Evolutionary conservation across 2,888 invertebrate genomes (phyloP), one percentile per base, ranked within the genome.

Genomic region (Meliscaeva auricollis): DNA sequence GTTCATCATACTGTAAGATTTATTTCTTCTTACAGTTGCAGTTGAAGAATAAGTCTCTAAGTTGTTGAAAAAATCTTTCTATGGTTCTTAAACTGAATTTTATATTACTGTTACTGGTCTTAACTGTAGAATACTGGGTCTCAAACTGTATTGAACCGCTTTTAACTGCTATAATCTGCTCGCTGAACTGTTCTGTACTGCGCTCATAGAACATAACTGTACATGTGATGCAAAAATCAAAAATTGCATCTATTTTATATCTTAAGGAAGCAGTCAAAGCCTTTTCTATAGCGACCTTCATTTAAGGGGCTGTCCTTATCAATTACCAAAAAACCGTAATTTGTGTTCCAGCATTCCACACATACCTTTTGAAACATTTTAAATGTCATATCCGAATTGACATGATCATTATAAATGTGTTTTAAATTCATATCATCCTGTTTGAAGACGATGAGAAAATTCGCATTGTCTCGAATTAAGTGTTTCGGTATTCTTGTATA

Each of bases 401-500:
- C 38, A 9, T 38, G 38, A 38, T 38, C 38, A 9, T 38, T 38
- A 13, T 38, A 38, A 38, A 38, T 38, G 13, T 38, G 38, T 38
- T 38, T 38, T 9, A 38, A 38, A 38, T 38, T 38, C 38, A 38
- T 38, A 11, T 87, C 88, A 87, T 91, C 90, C 85, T 90, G 90
- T 76, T 89, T 89, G 73, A 91, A 91, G 2, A 90, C 5, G 9
- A 91, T 77, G 9, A 91, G 20, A 7, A 90, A 85, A 75, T 91
- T 91, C 7, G 88, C 76, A 83, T 91, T 90, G 82, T 91, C 90
- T 52, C 91, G 64, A 13, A 77, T 52, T n/a, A 91, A 87, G 68
- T 90, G 90, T 87, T 91, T 91, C 1, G 90, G 89, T 38, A 38
- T 38, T 9, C 9, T 38, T 38, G 38, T n/a, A 91, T 88, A 44